Conservation (phyloP, 1,140 invertebrate genomes). For the Sitodiplosis mosellana region DNA sequence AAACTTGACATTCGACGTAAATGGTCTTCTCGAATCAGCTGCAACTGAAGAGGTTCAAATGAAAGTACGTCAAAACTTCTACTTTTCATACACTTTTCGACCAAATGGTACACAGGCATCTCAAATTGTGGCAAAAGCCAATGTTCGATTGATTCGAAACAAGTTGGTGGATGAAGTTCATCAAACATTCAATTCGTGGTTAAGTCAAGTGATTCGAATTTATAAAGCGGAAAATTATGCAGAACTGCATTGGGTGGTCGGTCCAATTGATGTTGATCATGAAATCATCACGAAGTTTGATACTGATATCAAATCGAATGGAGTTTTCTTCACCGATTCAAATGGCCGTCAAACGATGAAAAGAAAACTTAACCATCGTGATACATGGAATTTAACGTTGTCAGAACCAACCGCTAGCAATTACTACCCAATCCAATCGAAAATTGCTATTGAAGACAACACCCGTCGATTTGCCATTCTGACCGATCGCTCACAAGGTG, state of each 20-base stretch:
- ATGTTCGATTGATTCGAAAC: not conserved
- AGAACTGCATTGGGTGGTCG: slow-evolving; percentile 86
- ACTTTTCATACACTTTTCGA: too few relatives aligned
- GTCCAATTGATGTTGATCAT: slow-evolving; percentile 72
- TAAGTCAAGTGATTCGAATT: slow-evolving; percentile 61
- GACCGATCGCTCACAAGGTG: slow-evolving; percentile 77
- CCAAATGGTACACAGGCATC: too few relatives aligned
- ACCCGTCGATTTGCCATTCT: slow-evolving; percentile 43
- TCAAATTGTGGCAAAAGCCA: too few relatives aligned
- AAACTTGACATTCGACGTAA: slow-evolving; percentile 32
- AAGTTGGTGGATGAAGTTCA: not conserved
- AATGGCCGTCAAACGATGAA: slow-evolving; percentile 81
- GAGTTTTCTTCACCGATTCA: slow-evolving; percentile 77
- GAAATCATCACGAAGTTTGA: slow-evolving; percentile 63
- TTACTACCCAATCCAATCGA: slow-evolving; percentile 86
- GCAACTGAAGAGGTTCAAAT: slow-evolving; percentile 25
- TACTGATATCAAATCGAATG: slow-evolving; percentile 40
- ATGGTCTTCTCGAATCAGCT: slow-evolving; percentile 33
- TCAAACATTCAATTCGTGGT: slow-evolving; percentile 37
- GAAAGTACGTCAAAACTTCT: slow-evolving; percentile 40
- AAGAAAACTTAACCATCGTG: slow-evolving; percentile 48
- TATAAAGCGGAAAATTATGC: slow-evolving; percentile 45
- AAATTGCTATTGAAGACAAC: slow-evolving; percentile 42
- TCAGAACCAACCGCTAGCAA: slow-evolving; percentile 63
- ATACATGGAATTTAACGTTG: slow-evolving; percentile 49